Evolutionary conservation across 1,140 invertebrate genomes (phyloP).

Genomic region (Phymastichus coffea): DNA sequence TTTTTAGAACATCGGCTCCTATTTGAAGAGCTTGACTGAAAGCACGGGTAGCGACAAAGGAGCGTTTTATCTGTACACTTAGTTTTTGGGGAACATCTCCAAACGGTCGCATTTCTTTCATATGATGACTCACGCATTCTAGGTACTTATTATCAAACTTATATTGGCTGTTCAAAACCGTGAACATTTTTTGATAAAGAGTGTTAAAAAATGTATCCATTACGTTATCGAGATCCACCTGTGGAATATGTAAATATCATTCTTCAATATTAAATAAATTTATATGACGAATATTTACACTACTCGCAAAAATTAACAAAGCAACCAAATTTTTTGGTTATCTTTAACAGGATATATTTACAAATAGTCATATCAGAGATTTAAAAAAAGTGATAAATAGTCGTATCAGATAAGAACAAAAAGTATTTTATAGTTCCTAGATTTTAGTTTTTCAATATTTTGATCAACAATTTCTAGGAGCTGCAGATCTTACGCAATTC

Average conservation of each 20-base stretch:
- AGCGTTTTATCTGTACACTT: conserved; percentile 82
- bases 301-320: too few species aligned
- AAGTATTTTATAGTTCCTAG: too few species aligned
- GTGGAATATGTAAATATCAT: conserved; percentile 25
- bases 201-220: conserved; percentile 92
- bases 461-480: too few species aligned
- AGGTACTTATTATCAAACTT: conserved; percentile 84
- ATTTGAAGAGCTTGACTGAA: conserved; percentile 86
- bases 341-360: too few species aligned
- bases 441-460: too few species aligned
- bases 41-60: conserved; percentile 91
- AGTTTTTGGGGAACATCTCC: conserved; percentile 91
- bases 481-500: too few species aligned
- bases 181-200: conserved; percentile 95
- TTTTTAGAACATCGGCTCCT: conserved; percentile 80
- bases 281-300: too few species aligned
- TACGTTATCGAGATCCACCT: conserved; percentile 77
- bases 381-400: too few species aligned
- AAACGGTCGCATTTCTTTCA: conserved; percentile 91
- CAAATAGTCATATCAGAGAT: too few species aligned
- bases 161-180: conserved; percentile 88
- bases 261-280: too few species aligned
- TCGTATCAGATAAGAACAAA: too few species aligned
- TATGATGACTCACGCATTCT: conserved; percentile 83
- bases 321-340: too few species aligned